A percentile compares a stretch with the other conserved stretches of the same genome.
phyloP scores from a whole-genome alignment of 2,888 invertebrate species.

The Nebria brevicollis region DNA sequence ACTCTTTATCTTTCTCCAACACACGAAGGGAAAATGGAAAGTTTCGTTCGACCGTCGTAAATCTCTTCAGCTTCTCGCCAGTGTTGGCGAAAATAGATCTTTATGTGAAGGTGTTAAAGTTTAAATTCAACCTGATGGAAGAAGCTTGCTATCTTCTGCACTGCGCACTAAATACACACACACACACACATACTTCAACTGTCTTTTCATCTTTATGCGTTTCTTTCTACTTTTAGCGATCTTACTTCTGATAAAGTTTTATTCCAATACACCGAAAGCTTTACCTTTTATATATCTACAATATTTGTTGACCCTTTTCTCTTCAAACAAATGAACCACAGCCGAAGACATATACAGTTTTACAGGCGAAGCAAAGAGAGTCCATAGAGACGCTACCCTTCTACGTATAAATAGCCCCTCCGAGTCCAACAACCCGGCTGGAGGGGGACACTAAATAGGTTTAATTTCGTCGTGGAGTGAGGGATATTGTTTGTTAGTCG shows the following conservation, averaged over 20 bases:
- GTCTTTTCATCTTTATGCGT: background rate
- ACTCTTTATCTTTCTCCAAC: background rate
- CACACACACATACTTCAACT: background rate
- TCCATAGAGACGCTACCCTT: background rate
- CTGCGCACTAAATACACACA: background rate
- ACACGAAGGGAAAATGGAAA: background rate
- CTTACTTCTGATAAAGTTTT: no score
- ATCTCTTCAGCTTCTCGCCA: constrained; percentile 25
- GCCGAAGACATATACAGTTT: background rate
- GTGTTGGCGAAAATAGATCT: constrained; percentile 36
- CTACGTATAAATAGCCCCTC: background rate
- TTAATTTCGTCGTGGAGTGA: background rate
- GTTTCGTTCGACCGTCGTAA: constrained; percentile 20
- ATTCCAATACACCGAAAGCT: no score
- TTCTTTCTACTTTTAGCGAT: background rate
- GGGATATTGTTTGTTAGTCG: background rate
- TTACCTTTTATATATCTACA: no score
- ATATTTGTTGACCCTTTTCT: background rate
- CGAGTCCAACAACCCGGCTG: background rate
- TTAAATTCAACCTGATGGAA: constrained; percentile 27
- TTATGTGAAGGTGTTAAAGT: constrained; percentile 35
- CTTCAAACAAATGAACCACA: background rate
- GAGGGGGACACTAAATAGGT: background rate
- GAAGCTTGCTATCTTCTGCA: background rate
- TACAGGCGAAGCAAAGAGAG: background rate